Conservation (phyloP, 1,140 invertebrate genomes). For the Temnothorax curvispinosus region DNA sequence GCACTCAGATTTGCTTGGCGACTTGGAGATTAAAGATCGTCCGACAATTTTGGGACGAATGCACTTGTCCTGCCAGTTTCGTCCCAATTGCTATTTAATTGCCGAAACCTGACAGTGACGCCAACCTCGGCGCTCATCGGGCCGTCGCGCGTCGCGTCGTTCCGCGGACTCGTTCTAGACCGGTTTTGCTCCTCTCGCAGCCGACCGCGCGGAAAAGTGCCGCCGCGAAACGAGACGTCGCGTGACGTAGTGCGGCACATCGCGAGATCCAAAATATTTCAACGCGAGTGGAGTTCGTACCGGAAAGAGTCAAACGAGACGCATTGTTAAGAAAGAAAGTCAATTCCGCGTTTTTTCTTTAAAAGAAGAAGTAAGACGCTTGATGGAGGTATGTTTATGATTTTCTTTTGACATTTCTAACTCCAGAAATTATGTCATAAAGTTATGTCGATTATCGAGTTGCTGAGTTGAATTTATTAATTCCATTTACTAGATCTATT, state of each 20-base stretch:
- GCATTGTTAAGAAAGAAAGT: neutral
- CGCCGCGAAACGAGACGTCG: constrained; percentile 70
- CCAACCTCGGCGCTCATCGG: constrained; percentile 36
- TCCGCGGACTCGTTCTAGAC: constrained; percentile 63
- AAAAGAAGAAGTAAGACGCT: neutral
- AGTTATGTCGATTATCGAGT: neutral
- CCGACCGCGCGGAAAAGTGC: constrained; percentile 68
- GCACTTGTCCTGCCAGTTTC: neutral
- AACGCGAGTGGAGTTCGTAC: neutral
- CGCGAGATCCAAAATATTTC: constrained; percentile 32
- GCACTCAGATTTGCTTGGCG: neutral
- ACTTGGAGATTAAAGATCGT: neutral
- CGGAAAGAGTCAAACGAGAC: neutral
- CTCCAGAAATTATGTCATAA: neutral
- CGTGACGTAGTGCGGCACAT: constrained; percentile 44
- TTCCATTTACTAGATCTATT: neutral
- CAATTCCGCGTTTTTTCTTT: neutral
- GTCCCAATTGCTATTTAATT: constrained; percentile 24
- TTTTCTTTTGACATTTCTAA: neutral
- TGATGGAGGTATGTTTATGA: neutral
- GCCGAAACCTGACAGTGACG: constrained; percentile 40
- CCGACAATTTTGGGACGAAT: neutral
- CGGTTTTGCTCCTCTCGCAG: constrained; percentile 63
- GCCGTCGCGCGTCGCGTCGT: constrained; percentile 39
- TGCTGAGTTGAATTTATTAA: neutral